These are phyloP conservation scores for Drosophila lacertosa DNA, from an alignment of 1,140 invertebrate genomes.

Conservation along the genomic window DNA sequence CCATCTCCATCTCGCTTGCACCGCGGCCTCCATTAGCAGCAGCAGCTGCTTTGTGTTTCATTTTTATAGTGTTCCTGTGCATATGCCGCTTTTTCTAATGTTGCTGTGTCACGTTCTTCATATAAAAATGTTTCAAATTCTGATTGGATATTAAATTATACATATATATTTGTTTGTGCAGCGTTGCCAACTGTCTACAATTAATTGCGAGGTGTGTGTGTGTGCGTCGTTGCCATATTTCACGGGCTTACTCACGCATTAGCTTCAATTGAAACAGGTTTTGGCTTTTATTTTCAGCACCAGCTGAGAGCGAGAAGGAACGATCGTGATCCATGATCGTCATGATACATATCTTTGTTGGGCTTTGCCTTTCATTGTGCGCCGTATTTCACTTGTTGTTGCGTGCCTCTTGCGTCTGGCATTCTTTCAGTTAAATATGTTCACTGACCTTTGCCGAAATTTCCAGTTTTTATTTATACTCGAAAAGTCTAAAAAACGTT, in stretches of 20 bases:
- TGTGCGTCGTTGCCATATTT: slow-evolving; percentile 73
- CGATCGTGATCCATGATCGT: slow-evolving; percentile 59
- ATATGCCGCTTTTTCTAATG: slow-evolving; percentile 22
- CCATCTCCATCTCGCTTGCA: slow-evolving; percentile 20
- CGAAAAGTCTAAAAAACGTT: slow-evolving; percentile 22
- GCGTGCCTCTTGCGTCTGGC: slow-evolving; percentile 18
- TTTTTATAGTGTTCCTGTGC: slow-evolving; percentile 54
- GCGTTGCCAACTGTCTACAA: slow-evolving; percentile 54
- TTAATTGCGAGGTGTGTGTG: slow-evolving; percentile 25
- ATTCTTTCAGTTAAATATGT: slow-evolving; percentile 70
- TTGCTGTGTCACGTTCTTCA: slow-evolving; percentile 68
- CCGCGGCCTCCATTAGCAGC: slow-evolving; percentile 9
- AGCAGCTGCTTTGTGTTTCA: slow-evolving; percentile 60
- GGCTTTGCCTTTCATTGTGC: slow-evolving; percentile 35
- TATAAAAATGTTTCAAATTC: slow-evolving; percentile 77
- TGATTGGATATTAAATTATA: slow-evolving; percentile 48
- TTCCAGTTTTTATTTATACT: slow-evolving; percentile 56
- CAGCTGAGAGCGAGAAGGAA: slow-evolving; percentile 8
- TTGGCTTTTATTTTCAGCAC: neutral
- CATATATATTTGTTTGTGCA: slow-evolving; percentile 4
- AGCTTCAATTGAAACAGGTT: slow-evolving; percentile 76
- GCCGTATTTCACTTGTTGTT: slow-evolving; percentile 54
- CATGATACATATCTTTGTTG: slow-evolving; percentile 44
- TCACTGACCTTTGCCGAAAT: slow-evolving; percentile 78
- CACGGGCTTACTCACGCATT: slow-evolving; percentile 56